phyloP scores from a whole-genome alignment of 2,797 vertebrate species.

The Columba guinea region DNA sequence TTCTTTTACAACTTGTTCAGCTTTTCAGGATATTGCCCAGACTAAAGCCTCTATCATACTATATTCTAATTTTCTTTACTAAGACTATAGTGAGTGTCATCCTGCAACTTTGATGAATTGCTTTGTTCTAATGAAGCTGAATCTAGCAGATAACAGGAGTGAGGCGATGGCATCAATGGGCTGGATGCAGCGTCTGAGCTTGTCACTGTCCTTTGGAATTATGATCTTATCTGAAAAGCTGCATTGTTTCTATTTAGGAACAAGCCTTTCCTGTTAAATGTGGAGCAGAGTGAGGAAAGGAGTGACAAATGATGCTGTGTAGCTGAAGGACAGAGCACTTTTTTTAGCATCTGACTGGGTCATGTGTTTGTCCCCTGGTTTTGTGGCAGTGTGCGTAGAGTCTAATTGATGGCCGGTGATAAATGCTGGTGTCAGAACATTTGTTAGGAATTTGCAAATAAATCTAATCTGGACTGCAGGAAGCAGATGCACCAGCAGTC shows the following conservation, averaged over 20 bases:
- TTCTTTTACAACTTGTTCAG: not conserved
- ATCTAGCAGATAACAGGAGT: not conserved
- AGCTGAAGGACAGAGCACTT: conserved; percentile 26
- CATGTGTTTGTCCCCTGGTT: conserved; percentile 13
- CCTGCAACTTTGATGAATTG: not conserved
- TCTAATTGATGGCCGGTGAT: conserved; percentile 25
- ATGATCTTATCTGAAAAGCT: conserved; percentile 14
- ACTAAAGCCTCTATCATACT: not conserved
- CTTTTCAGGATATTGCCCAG: not conserved
- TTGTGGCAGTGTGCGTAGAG: not conserved
- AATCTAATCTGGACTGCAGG: conserved; percentile 4
- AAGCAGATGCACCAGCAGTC: not conserved
- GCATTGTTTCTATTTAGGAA: conserved; percentile 24
- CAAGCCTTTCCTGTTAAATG: not conserved
- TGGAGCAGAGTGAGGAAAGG: not conserved
- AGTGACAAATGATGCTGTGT: conserved; percentile 20
- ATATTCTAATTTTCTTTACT: not conserved
- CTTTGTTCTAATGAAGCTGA: not conserved
- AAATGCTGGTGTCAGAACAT: conserved; percentile 28
- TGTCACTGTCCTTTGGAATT: not conserved
- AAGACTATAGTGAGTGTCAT: not conserved
- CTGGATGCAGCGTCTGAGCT: not conserved
- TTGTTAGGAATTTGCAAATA: conserved; percentile 28
- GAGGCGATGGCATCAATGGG: not conserved
- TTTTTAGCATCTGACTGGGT: conserved; percentile 22